Base-by-base conservation (phyloP, 2,888 invertebrate species). In the Epicampocera succincta region DNA sequence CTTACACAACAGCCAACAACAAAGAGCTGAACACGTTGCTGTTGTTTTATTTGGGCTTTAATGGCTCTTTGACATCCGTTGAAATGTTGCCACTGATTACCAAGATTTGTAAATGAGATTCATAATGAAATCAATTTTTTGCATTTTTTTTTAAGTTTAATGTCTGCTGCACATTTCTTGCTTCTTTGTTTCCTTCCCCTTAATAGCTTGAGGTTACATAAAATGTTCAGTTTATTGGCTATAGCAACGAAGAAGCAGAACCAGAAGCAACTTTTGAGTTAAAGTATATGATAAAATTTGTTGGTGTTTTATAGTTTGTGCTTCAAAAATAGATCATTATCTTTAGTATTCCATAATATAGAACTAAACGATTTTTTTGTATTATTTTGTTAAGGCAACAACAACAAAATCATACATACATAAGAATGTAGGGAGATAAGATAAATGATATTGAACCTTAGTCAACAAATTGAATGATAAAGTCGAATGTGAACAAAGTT, bases 51-150 rank as follows among this genome's bases (percentile, higher is more conserved):
- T 61, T 38, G 19, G 12, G n/a, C 50, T 66, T 75, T 42, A 50
- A 75, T 66, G 58, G 52, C 25, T 40, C 42, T 60, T 75, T 33
- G 19, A 58, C 48, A 66, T 75, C 66, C 66, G 60, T 46, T 44
- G 15, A 33, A 42, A 48, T 73, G 12, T 56, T 9, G 25, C 19
- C 50, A 60, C 48, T 60, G 50, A 50, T 54, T 58, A 29, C 29
- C 17, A 29, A 50, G 58, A 40, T 61, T 75, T 65, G 17, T 42
- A 50, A 58, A 65, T 56, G 38, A 46, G 46, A 66, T 52, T 60
- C 19, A 33, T 63, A 63, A 33, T 33, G 21, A 61, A 29, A 61
- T n/a, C 19, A 6, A 33, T 25, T 1, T 40, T 3, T n/a, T 21
- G 8, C 33, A 33, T 9, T 42, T 25, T 60, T 19, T 40, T 11